Conservation (phyloP, 2,888 invertebrate genomes). For the Orchesella flavescens region DNA sequence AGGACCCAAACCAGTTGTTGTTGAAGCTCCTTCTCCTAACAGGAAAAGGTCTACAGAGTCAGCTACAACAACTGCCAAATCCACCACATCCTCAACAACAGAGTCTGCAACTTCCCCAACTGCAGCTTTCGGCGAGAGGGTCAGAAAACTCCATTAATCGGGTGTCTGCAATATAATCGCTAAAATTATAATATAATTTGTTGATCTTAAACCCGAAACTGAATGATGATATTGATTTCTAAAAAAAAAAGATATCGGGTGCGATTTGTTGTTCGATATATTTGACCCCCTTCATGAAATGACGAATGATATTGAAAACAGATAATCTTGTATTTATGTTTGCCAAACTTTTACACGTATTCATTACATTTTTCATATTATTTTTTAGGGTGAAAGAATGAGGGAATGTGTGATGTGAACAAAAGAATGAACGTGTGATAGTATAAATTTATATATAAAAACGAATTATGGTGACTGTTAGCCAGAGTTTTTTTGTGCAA, state of each 20-base stretch:
- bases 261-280: neutral
- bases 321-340: slow-evolving; percentile 47
- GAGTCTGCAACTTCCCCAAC: slow-evolving; percentile 31
- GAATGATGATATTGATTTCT: slow-evolving; percentile 12
- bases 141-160: slow-evolving; percentile 34
- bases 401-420: neutral
- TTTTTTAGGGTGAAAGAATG: neutral
- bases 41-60: slow-evolving; percentile 47
- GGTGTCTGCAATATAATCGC: neutral
- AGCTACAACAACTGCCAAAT: slow-evolving; percentile 38
- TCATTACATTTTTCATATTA: neutral
- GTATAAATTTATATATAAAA: neutral
- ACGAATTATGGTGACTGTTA: too few relatives aligned
- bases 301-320: slow-evolving; percentile 31
- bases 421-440: neutral
- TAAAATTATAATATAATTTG: slow-evolving; percentile 36
- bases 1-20: slow-evolving; percentile 61
- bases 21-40: slow-evolving; percentile 52
- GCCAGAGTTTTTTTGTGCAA: too few relatives aligned
- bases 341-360: slow-evolving; percentile 40
- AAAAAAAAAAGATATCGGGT: neutral
- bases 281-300: neutral
- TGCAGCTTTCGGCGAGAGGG: slow-evolving; percentile 41
- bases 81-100: slow-evolving; percentile 26
- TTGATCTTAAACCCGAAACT: slow-evolving; percentile 43